phyloP scores from a whole-genome alignment of 2,113 vertebrate species.

The Atractosteus spatula region DNA sequence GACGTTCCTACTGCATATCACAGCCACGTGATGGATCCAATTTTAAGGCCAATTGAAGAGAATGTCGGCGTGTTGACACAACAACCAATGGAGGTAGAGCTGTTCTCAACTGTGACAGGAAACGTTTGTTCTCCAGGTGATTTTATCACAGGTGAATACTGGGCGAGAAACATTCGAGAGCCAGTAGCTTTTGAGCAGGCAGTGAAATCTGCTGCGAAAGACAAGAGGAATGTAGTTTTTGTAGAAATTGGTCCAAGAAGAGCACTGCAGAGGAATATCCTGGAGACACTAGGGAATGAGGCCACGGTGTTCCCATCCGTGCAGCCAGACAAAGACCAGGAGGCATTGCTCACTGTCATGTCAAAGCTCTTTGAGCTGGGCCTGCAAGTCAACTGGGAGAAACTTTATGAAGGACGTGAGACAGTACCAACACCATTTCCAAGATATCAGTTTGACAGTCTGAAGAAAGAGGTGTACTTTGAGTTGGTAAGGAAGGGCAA shows the following conservation, averaged over 20 bases:
- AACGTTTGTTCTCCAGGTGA: constrained; percentile 50
- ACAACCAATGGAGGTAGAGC: constrained; percentile 45
- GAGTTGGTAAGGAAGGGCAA: constrained; percentile 51
- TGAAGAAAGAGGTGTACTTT: constrained; percentile 59
- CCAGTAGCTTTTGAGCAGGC: constrained; percentile 75
- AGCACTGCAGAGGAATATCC: constrained; percentile 71
- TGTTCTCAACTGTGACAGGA: constrained; percentile 78
- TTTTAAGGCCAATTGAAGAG: constrained; percentile 60
- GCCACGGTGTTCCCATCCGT: constrained; percentile 61
- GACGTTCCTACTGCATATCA: constrained; percentile 75
- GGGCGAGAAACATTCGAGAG: constrained; percentile 74
- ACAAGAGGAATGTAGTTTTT: constrained; percentile 63
- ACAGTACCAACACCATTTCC: constrained; percentile 64
- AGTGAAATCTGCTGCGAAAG: constrained; percentile 47
- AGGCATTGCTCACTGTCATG: constrained; percentile 54
- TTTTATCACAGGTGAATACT: constrained; percentile 70
- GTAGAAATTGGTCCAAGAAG: constrained; percentile 78
- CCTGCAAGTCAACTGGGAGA: constrained; percentile 67
- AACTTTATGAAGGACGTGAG: constrained; percentile 65
- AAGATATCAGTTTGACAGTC: constrained; percentile 73
- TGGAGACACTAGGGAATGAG: constrained; percentile 68
- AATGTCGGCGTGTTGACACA: constrained; percentile 49
- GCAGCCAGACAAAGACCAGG: constrained; percentile 63
- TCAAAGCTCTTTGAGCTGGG: constrained; percentile 76
- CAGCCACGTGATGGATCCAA: constrained; percentile 76